These are phyloP conservation scores for Archegozetes longisetosus DNA, from an alignment of 1,140 invertebrate genomes.

Conservation along the genomic window DNA sequence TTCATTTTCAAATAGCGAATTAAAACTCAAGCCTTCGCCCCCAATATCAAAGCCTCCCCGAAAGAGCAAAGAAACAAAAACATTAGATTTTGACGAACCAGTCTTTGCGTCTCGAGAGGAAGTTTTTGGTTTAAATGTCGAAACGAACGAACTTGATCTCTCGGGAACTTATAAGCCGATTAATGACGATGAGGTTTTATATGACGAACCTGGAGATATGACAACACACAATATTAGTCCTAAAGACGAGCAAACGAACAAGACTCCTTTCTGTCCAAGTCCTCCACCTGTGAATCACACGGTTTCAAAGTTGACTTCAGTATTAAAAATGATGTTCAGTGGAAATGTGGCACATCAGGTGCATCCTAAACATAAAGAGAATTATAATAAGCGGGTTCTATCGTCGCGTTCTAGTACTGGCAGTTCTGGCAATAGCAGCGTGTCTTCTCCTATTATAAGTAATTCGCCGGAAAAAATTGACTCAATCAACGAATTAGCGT, in stretches of 20 bases:
- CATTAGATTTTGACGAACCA: background rate
- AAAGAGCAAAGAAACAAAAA: background rate
- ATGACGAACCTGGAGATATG: background rate
- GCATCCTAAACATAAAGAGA: background rate
- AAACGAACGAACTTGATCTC: background rate
- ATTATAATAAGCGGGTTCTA: background rate
- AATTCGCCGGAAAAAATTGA: background rate
- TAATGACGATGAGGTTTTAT: background rate
- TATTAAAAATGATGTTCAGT: background rate
- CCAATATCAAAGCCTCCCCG: background rate
- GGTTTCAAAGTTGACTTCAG: background rate
- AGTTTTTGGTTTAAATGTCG: background rate
- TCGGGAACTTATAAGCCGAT: background rate
- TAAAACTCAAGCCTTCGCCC: background rate
- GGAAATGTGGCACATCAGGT: background rate
- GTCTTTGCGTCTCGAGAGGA: conserved; percentile 10
- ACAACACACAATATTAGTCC: background rate
- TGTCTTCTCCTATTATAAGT: background rate
- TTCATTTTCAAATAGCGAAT: background rate
- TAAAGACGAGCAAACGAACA: background rate
- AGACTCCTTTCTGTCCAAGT: background rate
- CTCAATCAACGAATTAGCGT: background rate
- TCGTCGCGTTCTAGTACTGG: background rate
- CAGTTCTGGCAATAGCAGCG: background rate
- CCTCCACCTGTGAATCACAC: background rate